Conservation (phyloP, 2,797 vertebrate genomes). For the Cercopithecus mitis region DNA sequence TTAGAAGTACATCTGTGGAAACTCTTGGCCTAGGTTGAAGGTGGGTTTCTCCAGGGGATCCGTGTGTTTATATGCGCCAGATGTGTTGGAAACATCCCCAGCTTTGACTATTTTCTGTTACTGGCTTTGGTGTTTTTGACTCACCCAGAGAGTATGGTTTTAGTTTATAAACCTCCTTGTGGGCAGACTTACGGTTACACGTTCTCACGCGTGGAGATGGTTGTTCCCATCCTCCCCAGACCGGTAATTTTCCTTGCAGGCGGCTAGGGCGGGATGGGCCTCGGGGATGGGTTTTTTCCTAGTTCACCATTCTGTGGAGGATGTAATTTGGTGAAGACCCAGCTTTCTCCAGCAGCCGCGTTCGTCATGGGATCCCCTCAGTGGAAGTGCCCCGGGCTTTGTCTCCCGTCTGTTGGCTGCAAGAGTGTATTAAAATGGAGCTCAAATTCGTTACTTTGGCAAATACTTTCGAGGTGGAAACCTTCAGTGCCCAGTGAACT, state of each 20-base stretch:
- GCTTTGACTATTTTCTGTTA: not conserved
- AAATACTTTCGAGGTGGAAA: not conserved
- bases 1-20: not conserved
- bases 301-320: not conserved
- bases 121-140: not conserved
- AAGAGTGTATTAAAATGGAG: not conserved
- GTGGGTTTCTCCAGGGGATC: not conserved
- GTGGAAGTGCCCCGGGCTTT: not conserved
- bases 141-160: not conserved
- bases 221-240: not conserved
- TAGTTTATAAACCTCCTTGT: not conserved
- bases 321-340: not conserved
- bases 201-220: not conserved
- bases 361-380: not conserved
- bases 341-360: not conserved
- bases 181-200: not conserved
- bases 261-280: not conserved
- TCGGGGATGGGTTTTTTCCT: not conserved
- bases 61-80: not conserved
- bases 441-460: not conserved
- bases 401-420: not conserved
- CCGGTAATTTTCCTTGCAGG: not conserved
- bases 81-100: not conserved
- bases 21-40: not conserved
- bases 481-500: not conserved